Base-by-base conservation (phyloP, 2,113 vertebrate genomes). In the Nanorana parkeri region DNA sequence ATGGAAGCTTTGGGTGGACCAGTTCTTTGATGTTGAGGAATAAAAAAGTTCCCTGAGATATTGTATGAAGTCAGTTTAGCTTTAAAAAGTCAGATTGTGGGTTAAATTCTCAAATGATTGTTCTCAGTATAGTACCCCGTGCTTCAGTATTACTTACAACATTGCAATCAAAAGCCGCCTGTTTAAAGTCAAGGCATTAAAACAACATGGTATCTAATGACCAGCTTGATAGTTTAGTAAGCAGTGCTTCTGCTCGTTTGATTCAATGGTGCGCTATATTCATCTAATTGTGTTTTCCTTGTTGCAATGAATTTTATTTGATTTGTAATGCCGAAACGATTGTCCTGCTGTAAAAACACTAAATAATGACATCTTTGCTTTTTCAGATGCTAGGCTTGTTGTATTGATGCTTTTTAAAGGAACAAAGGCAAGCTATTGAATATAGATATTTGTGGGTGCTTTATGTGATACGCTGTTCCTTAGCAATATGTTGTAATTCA, bases 241-340 rank as follows among this genome's bases (percentile, higher is more conserved):
- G 61, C 29, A 73, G 20, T 56, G 52, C 51, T 11, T 36, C 32
- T 28, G 68, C 68, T 28, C 26, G 47, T 55, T 72, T 29, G 24
- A 26, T 71, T 71, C 47, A 28, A 19, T 28, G 56, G 26, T 17
- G 24, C 23, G 23, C 56, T 41, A 16, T 23, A n/a, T 47, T 41
- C 29, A 60, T 41, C 32, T 60, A 24, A 75, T 75, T 61, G 55
- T 61, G 55, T 56, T 60, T 75, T 75, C 28, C 56, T 56, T 55
- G 71, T 60, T 60, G 71, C 55, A 60, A 15, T 61, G 56, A 71
- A 55, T 71, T 71, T 75, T 58, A 75, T 75, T 75, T 75, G 55
- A 75, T 75, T 60, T 75, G 72, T 41, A 36, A 58, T 75, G 28
- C 58, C 23, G 52, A 60, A 75, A 60, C 55, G 72, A 75, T 75